Evolutionary conservation across 2,888 invertebrate genomes (phyloP), one percentile per base, ranked within the genome.

Genomic region (Acleris laterana): DNA sequence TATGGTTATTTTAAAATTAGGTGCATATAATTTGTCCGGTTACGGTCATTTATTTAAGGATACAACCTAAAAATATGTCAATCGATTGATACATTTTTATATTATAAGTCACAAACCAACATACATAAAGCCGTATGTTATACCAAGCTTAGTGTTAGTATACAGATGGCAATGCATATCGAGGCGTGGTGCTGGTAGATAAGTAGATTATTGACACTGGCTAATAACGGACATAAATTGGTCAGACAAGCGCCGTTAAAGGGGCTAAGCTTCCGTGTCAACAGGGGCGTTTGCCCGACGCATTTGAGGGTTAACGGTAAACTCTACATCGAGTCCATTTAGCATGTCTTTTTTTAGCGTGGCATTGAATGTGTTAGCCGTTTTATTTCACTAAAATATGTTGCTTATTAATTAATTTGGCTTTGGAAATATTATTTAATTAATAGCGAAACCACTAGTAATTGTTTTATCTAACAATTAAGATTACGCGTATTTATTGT

Each of bases 181-280:
- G 81, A 90, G 92, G 91, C 89, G 88, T 93, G 92, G 89, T 84
- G 75, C 83, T 81, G 80, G 89, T 87, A 89, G 92, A 93, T 93
- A 93, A 93, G 92, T 91, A 89, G 92, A 91, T 93, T 93, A 91
- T 90, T 86, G 88, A 87, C 90, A 89, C 86, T 78, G 78, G 82
- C 73, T 83, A 87, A 86, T 84, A 85, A 87, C 80, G 75, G 78
- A 86, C 90, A 90, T 92, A 92, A 90, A 92, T 90, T 89, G 84
- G 84, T 83, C 79, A 79, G 74, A 83, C 86, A 91, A 91, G 92
- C 89, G 91, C 85, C 83, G 90, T 90, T 89, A 90, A 84, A 82
- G 79, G 82, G 82, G 90, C 91, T 93, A 88, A 93, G 89, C 89
- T 90, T 88, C 87, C 82, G 78, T 62, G 80, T 85, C 90, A 91